A percentile compares a stretch with the other conserved stretches of the same genome.
Evolutionary conservation across 1,140 invertebrate genomes (phyloP).

Genomic region (Neuroterus valhalla): DNA sequence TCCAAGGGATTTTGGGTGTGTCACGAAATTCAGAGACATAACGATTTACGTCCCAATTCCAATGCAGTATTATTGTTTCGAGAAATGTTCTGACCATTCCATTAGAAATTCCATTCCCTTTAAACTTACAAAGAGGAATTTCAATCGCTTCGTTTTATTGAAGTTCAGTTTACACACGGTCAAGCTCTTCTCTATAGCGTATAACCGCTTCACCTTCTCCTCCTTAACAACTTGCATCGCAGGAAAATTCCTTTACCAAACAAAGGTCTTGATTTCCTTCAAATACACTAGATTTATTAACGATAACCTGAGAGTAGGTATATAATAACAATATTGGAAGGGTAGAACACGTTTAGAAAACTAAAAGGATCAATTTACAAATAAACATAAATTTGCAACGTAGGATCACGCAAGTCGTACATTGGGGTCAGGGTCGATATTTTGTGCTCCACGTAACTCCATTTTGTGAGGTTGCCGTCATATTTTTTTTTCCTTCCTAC

Average conservation of each 20-base stretch:
- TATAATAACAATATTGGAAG: no score
- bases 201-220: neutral
- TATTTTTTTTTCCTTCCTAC: neutral
- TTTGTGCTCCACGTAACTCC: neutral
- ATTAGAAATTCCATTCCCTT: neutral
- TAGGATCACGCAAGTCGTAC: no score
- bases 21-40: no score
- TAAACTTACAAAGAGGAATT: slow-evolving; percentile 24
- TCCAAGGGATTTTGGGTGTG: no score
- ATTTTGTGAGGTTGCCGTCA: neutral
- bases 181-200: neutral
- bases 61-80: neutral
- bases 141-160: slow-evolving; percentile 15
- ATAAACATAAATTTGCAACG: no score
- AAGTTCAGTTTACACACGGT: neutral
- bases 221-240: neutral
- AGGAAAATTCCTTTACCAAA: neutral
- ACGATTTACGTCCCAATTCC: neutral
- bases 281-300: no score
- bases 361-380: no score
- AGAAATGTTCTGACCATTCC: neutral
- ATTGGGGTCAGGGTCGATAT: no score
- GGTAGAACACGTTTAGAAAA: no score
- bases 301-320: no score
- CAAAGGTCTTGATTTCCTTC: no score